phyloP scores from a whole-genome alignment of 1,140 invertebrate species.

The Zeugodacus cucurbitae region DNA sequence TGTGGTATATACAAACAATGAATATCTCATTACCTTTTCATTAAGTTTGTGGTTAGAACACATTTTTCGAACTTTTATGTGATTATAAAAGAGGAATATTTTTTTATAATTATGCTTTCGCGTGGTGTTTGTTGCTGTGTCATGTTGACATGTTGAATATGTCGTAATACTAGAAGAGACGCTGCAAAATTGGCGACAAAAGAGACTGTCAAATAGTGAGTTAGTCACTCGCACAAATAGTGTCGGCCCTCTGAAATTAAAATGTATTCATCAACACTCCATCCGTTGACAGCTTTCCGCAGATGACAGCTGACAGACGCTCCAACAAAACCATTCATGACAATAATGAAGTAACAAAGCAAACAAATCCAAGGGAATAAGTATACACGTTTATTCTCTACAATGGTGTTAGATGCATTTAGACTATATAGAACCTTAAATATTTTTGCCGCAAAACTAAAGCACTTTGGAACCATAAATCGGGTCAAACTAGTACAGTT shows the following conservation, averaged over 20 bases:
- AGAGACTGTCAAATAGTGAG: not conserved
- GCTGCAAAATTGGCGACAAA: not conserved
- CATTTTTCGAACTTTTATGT: no score
- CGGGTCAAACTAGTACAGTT: not conserved
- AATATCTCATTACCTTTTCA: not conserved
- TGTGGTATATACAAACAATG: not conserved
- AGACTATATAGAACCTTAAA: not conserved
- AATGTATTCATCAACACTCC: conserved; percentile 39
- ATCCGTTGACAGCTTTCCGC: not conserved
- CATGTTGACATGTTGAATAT: not conserved
- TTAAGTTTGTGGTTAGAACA: not conserved
- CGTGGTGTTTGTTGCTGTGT: not conserved
- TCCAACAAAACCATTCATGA: not conserved
- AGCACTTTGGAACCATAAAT: no score
- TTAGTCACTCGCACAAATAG: not conserved
- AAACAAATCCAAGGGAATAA: not conserved
- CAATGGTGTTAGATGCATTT: not conserved
- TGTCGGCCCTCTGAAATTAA: not conserved
- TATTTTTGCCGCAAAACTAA: not conserved
- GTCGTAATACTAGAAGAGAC: not conserved
- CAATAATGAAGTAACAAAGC: not conserved
- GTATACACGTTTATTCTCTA: not conserved
- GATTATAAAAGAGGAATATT: no score
- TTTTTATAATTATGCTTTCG: not conserved
- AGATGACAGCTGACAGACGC: not conserved